Conservation (phyloP, 2,888 invertebrate species). For the Drosophila picticornis region DNA sequence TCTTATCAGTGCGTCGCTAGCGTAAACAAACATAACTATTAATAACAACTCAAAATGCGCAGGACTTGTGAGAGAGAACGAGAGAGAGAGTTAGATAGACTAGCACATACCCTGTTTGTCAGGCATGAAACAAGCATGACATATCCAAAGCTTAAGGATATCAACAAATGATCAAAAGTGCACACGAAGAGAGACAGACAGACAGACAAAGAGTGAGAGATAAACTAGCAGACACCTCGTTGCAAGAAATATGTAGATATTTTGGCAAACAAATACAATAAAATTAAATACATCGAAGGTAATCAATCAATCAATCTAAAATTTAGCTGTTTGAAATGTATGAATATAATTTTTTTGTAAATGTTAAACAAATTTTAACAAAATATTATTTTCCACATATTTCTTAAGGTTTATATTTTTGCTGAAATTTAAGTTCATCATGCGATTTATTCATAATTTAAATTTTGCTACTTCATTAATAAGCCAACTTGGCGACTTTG, state of each 20-base stretch:
- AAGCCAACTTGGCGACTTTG: slow-evolving; percentile 58
- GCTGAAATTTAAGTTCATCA: slow-evolving; percentile 33
- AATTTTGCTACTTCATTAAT: slow-evolving; percentile 42
- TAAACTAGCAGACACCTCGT: neutral
- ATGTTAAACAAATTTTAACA: slow-evolving; percentile 43
- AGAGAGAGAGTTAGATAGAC: neutral
- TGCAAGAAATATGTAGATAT: neutral
- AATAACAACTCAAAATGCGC: slow-evolving; percentile 47
- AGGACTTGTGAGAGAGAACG: neutral
- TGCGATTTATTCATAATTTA: too few species aligned
- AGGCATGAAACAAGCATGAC: neutral
- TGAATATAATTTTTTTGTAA: neutral
- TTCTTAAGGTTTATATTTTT: neutral
- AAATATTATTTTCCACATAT: slow-evolving; percentile 1
- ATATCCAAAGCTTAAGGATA: neutral
- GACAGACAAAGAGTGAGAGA: neutral
- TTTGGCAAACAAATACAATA: neutral
- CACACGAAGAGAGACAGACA: neutral
- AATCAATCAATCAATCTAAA: neutral
- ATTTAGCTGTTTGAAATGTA: too few species aligned
- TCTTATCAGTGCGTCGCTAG: slow-evolving; percentile 57
- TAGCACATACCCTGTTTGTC: neutral
- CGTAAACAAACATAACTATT: slow-evolving; percentile 65
- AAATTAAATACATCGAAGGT: neutral
- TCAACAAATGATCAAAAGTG: neutral